Percentiles rank a stretch among this genome's conserved stretches.
phyloP scores from a whole-genome alignment of 1,140 invertebrate genomes.

The Pachypeltis micranthus region DNA sequence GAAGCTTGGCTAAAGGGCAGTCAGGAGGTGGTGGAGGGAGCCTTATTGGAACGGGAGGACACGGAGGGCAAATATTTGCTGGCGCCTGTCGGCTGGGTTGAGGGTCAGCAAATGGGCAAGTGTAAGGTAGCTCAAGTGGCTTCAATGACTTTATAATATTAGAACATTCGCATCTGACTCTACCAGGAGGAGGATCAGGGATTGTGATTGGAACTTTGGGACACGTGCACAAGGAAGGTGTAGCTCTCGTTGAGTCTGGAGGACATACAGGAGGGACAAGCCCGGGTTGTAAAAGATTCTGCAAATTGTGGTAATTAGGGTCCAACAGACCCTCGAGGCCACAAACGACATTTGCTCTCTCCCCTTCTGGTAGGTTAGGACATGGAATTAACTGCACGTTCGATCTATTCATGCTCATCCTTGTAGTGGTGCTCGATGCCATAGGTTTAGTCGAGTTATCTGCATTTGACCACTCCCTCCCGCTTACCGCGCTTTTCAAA shows the following conservation, averaged over 20 bases:
- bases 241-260: not conserved
- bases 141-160: not conserved
- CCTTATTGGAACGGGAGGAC: not conserved
- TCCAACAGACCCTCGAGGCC: not conserved
- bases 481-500: not conserved
- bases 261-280: not conserved
- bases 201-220: not conserved
- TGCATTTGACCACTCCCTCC: not conserved
- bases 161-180: not conserved
- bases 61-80: no score
- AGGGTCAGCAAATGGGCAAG: not conserved
- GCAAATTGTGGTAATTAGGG: not conserved
- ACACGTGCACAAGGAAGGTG: not conserved
- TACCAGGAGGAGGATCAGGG: not conserved
- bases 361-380: not conserved
- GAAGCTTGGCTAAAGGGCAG: not conserved
- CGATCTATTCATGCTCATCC: not conserved
- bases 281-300: not conserved
- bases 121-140: not conserved
- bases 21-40: not conserved
- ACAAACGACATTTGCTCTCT: not conserved
- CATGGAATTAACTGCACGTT: not conserved
- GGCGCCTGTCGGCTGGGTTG: no score
- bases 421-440: not conserved
- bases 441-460: no score